These are phyloP conservation scores for Tineola bisselliella DNA, from an alignment of 2,888 invertebrate species.

Conservation along the genomic window DNA sequence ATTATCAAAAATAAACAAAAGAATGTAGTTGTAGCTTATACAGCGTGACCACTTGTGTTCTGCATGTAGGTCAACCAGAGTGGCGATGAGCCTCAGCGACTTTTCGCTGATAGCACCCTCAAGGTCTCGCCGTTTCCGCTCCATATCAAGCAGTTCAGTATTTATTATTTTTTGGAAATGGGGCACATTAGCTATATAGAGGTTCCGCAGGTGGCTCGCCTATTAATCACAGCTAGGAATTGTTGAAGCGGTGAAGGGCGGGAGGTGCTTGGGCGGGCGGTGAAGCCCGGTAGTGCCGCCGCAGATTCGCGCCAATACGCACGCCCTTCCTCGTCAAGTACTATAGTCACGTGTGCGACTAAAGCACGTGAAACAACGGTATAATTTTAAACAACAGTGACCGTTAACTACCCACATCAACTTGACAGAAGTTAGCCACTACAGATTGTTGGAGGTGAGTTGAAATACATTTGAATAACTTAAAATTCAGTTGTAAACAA, in stretches of 20 bases:
- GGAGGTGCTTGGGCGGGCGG: conserved; percentile 25
- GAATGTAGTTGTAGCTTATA: not conserved
- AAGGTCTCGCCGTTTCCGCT: not conserved
- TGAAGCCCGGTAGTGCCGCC: conserved; percentile 56
- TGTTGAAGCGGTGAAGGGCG: conserved; percentile 24
- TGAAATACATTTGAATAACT: not conserved
- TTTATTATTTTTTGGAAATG: conserved; percentile 1
- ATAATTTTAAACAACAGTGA: not conserved
- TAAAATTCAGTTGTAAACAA: not conserved
- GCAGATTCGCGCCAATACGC: conserved; percentile 41
- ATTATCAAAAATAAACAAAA: not conserved
- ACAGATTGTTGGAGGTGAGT: not conserved
- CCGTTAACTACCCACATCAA: too few species aligned
- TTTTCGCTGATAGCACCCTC: conserved; percentile 15
- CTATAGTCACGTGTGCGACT: not conserved
- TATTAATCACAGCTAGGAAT: conserved; percentile 59
- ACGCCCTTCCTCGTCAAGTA: conserved; percentile 30
- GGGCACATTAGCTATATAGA: conserved; percentile 44
- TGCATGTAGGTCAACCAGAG: conserved; percentile 18
- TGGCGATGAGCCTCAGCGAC: conserved; percentile 16
- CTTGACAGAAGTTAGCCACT: not conserved
- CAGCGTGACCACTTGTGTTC: conserved; percentile 16
- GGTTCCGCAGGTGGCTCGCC: conserved; percentile 63
- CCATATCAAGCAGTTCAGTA: not conserved
- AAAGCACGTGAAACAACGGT: not conserved